Base-by-base conservation (phyloP, 1,140 invertebrate genomes). In the Polypedilum vanderplanki region DNA sequence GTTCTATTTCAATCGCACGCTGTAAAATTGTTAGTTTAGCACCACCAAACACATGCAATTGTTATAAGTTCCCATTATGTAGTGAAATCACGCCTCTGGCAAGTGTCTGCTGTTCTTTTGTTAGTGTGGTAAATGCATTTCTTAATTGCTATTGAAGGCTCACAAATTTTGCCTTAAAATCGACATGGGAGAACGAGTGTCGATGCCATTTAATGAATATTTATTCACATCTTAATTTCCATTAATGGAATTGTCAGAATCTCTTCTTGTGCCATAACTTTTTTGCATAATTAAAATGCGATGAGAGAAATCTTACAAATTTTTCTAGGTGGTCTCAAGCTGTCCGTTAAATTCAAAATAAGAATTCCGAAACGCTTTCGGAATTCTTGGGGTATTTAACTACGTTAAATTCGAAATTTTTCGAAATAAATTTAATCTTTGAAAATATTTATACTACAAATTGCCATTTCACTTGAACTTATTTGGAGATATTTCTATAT, bases 251-350 rank as follows among this genome's bases (percentile, higher is more conserved):
- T 70, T 70, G 65, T 70, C 65, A 70, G 65, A 70, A 9, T 70
- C 65, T 22, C 8, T 70, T 18, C 17, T 70, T 70, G 65, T 70
- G 17, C 65, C 65, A 18, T 20, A 70, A 20, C 9, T 18, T 70
- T n/a, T 22, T 70, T 70, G 65, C 65, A 70, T 70, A 70, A 70
- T 70, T 70, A 70, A 70, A 70, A 70, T 70, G 65, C 65, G 65
- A 70, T 22, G 65, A 70, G 17, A 7, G 17, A 20, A 22, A 18
- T n/a, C 65, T 70, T 70, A 18, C 15, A 15, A 15, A n/a, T n/a
- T n/a, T n/a, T n/a, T n/a, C n/a, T n/a, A n/a, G n/a, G n/a, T n/a
- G n/a, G n/a, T n/a, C n/a, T n/a, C n/a, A n/a, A n/a, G n/a, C n/a
- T n/a, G n/a, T n/a, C n/a, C n/a, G n/a, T n/a, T n/a, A n/a, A n/a